A percentile compares a stretch with the other conserved stretches of the same genome.
Evolutionary conservation across 2,113 vertebrate genomes (phyloP).

Genomic region (Oryzias woworae): DNA sequence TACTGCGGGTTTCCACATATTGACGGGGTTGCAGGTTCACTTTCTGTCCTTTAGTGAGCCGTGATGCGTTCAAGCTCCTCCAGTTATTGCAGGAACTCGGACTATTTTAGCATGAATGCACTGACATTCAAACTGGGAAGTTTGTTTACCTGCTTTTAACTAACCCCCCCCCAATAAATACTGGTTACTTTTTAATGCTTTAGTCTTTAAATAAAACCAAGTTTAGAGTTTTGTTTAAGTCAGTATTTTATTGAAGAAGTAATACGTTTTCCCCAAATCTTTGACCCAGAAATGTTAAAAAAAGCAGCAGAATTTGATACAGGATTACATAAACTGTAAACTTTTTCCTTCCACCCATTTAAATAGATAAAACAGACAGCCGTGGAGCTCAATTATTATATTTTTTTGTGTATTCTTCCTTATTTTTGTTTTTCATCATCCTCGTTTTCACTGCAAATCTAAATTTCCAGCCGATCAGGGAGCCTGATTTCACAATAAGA

Average conservation of each 20-base stretch:
- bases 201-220: background rate
- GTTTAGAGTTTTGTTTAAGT: background rate
- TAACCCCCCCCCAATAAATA: background rate
- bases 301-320: background rate
- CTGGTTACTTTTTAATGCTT: background rate
- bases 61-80: slow-evolving; percentile 29
- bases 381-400: background rate
- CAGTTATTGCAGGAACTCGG: slow-evolving; percentile 44
- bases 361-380: background rate
- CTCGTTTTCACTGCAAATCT: slow-evolving; percentile 45
- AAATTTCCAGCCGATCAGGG: slow-evolving; percentile 59
- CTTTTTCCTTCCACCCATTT: slow-evolving; percentile 1
- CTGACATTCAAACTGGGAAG: slow-evolving; percentile 20
- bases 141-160: background rate
- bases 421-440: slow-evolving; percentile 32
- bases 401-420: background rate
- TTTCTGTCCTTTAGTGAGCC: slow-evolving; percentile 36
- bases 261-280: no score
- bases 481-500: slow-evolving; percentile 62
- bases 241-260: no score
- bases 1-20: slow-evolving; percentile 40
- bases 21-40: slow-evolving; percentile 40
- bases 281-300: background rate
- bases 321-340: background rate
- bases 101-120: slow-evolving; percentile 60